Evolutionary conservation across 2,888 invertebrate species (phyloP), one percentile per base, ranked within the genome.

Genomic region (Aspidiotus rigidus): DNA sequence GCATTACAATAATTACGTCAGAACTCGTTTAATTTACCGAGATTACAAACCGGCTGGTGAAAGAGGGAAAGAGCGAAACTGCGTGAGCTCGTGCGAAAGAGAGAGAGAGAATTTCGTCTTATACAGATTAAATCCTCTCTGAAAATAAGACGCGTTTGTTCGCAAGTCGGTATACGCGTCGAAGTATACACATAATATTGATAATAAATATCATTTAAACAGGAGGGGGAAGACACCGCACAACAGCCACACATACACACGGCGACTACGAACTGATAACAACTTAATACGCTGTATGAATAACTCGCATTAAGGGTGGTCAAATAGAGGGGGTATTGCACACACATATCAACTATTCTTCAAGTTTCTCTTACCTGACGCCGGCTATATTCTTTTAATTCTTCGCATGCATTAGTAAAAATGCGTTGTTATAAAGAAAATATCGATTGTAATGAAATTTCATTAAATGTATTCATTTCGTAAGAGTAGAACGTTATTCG

Each of bases 301-400:
- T 28, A 28, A 28, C 28, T 16, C 17, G 16, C 15, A 44, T 66
- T 66, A 66, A 15, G 66, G 66, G 56, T 66, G 66, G 66, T 66
- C 66, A 57, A 66, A 55, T 13, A 66, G 66, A 66, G 66, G 66
- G 66, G 66, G 56, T 66, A 66, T 40, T 57, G 44, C 44, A 66
- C n/a, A 55, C 44, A 49, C 49, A 49, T n/a, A 49, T n/a, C 49
- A 49, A 28, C n/a, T 49, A 11, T 49, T 49, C n/a, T 57, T 56
- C 28, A 66, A 66, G 66, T 66, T 66, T 66, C 66, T 57, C 66
- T 66, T 42, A 66, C 66, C 66, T 66, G 59, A 57, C 41, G 66
- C 66, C 66, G 66, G 66, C 57, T 56, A 56, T 54, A 55, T 66
- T 66, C 66, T 57, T 57, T 28, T 59, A 59, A 59, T 59, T 28